Evolutionary conservation across 1,140 invertebrate species (phyloP).

Genomic region (Dendrolimus kikuchii): DNA sequence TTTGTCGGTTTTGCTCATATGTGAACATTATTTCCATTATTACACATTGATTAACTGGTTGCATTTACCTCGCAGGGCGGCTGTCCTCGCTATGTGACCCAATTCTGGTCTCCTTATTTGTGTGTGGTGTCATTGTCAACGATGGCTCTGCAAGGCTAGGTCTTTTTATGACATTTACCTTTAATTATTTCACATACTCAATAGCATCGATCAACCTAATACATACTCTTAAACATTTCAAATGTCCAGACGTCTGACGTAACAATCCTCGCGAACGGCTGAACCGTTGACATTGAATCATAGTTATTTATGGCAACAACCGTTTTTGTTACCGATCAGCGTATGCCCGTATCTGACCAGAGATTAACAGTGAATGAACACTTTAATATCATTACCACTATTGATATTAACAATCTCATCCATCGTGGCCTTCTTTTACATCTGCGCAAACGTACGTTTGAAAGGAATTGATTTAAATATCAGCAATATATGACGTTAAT

Average conservation of each 20-base stretch:
- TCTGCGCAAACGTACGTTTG: conserved; percentile 15
- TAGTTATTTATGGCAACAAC: conserved; percentile 48
- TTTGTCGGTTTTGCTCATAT: background rate
- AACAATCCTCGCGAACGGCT: conserved; percentile 8
- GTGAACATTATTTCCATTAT: conserved; percentile 16
- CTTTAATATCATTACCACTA: conserved; percentile 28
- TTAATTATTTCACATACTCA: conserved; percentile 1
- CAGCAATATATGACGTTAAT: conserved; percentile 1
- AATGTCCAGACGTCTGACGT: conserved; percentile 13
- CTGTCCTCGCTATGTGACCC: conserved; percentile 37
- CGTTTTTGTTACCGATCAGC: conserved; percentile 37
- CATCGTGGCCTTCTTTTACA: conserved; percentile 26
- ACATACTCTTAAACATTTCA: background rate
- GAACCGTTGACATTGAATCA: conserved; percentile 51
- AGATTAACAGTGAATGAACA: conserved; percentile 46
- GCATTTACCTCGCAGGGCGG: conserved; percentile 31
- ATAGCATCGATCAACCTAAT: background rate
- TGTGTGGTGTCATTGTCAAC: conserved; percentile 34
- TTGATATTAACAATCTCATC: conserved; percentile 28
- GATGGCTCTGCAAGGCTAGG: conserved; percentile 24
- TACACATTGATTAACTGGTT: conserved; percentile 22
- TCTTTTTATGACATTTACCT: conserved; percentile 24
- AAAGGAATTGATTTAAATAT: conserved; percentile 9
- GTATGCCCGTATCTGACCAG: conserved; percentile 20
- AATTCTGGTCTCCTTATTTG: conserved; percentile 52